A percentile compares a stretch with the other conserved stretches of the same genome.
Conservation (phyloP, 2,888 invertebrate genomes). For the Heliconius aoede region DNA sequence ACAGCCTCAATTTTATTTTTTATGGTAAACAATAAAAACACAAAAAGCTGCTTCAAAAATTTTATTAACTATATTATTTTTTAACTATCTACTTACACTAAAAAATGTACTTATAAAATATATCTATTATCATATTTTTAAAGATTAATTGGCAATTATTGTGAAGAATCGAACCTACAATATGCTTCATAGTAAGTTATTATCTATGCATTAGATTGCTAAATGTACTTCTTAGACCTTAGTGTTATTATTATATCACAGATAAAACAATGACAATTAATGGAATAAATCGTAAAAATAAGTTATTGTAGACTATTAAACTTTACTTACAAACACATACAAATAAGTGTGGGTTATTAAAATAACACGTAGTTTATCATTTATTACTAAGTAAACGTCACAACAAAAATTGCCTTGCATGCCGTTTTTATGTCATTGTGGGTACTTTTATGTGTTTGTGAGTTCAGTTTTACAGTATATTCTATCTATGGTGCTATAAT, state of each 20-base stretch:
- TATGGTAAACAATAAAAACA: background rate
- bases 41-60: background rate
- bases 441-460: too few species aligned
- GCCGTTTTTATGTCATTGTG: too few species aligned
- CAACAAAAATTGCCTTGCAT: too few species aligned
- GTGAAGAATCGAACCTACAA: background rate
- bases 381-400: too few species aligned
- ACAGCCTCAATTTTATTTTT: too few species aligned
- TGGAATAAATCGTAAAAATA: background rate
- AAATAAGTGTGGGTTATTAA: too few species aligned
- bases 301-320: background rate
- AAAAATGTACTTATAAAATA: background rate
- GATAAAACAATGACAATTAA: conserved; percentile 15
- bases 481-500: too few species aligned
- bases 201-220: background rate
- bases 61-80: conserved; percentile 1
- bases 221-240: conserved; percentile 9
- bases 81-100: background rate
- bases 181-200: background rate
- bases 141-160: background rate
- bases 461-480: too few species aligned
- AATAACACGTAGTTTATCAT: too few species aligned
- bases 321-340: too few species aligned
- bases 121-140: background rate
- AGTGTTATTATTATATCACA: conserved; percentile 9